phyloP scores from a whole-genome alignment of 2,113 vertebrate species.

The Rhinopithecus roxellana region DNA sequence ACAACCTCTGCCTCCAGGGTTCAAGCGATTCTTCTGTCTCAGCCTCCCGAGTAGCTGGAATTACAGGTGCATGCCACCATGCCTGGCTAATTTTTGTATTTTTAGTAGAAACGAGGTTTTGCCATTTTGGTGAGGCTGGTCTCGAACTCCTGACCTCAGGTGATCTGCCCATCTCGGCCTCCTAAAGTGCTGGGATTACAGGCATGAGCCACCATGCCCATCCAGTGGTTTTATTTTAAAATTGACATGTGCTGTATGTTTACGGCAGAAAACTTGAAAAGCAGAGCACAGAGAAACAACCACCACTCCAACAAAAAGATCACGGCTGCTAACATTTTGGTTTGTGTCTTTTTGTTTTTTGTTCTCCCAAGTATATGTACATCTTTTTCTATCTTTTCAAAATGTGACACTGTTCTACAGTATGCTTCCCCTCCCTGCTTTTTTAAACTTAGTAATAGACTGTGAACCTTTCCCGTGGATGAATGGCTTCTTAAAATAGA shows the following conservation, averaged over 20 bases:
- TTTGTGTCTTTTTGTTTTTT: not conserved
- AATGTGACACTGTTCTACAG: not conserved
- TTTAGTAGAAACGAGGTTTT: too few relatives aligned
- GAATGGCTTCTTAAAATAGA: constrained; percentile 57
- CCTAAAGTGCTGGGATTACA: too few relatives aligned
- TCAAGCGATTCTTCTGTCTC: too few relatives aligned
- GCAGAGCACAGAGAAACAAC: not conserved
- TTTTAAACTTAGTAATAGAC: not conserved
- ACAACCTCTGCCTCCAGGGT: too few relatives aligned
- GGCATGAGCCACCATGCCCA: too few relatives aligned
- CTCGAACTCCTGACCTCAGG: too few relatives aligned
- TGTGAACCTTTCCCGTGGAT: not conserved
- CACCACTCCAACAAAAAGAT: not conserved
- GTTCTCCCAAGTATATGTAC: not conserved
- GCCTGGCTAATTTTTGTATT: too few relatives aligned
- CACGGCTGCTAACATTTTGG: not conserved
- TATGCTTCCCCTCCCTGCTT: not conserved
- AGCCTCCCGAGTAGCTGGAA: too few relatives aligned
- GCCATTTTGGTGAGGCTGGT: too few relatives aligned
- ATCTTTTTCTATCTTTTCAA: constrained; percentile 44
- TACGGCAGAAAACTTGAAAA: not conserved
- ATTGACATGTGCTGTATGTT: not conserved
- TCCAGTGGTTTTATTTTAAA: not conserved
- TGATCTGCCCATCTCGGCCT: too few relatives aligned
- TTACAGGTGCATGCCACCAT: too few relatives aligned